Percentiles rank a stretch among this genome's conserved stretches.
Conservation (phyloP, 2,888 invertebrate genomes). For the Chrysolina oricalcia region DNA sequence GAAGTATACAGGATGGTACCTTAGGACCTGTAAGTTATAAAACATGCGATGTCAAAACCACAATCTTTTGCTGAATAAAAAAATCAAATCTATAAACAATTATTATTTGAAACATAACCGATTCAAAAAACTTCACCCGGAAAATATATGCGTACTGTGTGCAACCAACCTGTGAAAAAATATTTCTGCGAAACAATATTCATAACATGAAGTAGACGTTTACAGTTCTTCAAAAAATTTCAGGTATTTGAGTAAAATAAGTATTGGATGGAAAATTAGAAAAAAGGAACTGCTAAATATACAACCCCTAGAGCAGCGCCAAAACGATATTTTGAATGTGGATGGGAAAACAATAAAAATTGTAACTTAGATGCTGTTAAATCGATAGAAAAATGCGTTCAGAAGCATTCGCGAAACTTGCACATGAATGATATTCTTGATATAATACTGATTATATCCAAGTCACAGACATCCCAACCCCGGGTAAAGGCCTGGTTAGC, state of each 20-base stretch:
- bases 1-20: neutral
- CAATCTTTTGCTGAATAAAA: neutral
- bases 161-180: neutral
- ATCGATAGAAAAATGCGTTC: conserved; percentile 50
- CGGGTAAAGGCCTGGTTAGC: too few relatives aligned
- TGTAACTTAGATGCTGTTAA: conserved; percentile 40
- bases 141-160: conserved; percentile 11
- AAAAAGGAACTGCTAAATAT: conserved; percentile 22
- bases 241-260: neutral
- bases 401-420: conserved; percentile 36
- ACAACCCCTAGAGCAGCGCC: neutral
- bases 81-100: neutral
- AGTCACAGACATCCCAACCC: conserved; percentile 47
- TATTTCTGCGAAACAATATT: neutral
- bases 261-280: neutral
- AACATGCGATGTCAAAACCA: neutral
- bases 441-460: conserved; percentile 50
- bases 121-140: neutral
- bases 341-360: neutral
- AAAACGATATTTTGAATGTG: conserved; percentile 9
- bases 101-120: neutral
- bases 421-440: conserved; percentile 44
- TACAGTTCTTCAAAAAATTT: neutral
- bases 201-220: neutral
- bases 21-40: neutral